These are phyloP conservation scores for Heliconius himera DNA, from an alignment of 1,140 invertebrate genomes.

Conservation along the genomic window DNA sequence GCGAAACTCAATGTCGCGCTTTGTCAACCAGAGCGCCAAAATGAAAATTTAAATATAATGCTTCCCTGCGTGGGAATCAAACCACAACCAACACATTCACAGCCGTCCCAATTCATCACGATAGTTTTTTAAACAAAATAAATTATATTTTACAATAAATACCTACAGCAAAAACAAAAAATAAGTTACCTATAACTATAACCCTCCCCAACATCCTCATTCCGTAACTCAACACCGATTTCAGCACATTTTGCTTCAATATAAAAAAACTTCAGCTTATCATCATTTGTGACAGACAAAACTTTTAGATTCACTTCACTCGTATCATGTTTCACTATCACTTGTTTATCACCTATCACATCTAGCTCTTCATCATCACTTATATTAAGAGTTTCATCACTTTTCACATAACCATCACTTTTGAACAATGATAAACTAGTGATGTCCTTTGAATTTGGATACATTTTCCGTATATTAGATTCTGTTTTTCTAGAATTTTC, in stretches of 20 bases:
- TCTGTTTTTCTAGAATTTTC: constrained; percentile 49
- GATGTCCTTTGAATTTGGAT: constrained; percentile 49
- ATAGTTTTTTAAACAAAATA: no score
- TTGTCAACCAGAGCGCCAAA: no score
- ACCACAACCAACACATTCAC: no score
- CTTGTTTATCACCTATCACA: constrained; percentile 43
- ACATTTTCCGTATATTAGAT: constrained; percentile 53
- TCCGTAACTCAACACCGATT: constrained; percentile 71
- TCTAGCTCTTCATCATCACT: constrained; percentile 69
- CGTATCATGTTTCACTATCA: constrained; percentile 44
- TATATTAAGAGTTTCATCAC: constrained; percentile 32
- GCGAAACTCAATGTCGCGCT: background rate
- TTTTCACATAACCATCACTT: constrained; percentile 37
- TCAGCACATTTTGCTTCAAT: constrained; percentile 70
- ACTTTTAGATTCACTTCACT: constrained; percentile 43
- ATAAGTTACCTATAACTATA: constrained; percentile 67
- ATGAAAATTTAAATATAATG: no score
- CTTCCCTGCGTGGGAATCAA: no score
- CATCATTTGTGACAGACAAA: constrained; percentile 62
- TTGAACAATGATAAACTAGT: constrained; percentile 50
- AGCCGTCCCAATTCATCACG: no score
- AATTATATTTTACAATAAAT: background rate
- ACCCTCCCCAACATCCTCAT: constrained; percentile 73
- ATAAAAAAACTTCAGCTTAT: constrained; percentile 63
- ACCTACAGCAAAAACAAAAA: background rate